Base-by-base conservation (phyloP, 2,113 vertebrate genomes). In the Haemorhous mexicanus region DNA sequence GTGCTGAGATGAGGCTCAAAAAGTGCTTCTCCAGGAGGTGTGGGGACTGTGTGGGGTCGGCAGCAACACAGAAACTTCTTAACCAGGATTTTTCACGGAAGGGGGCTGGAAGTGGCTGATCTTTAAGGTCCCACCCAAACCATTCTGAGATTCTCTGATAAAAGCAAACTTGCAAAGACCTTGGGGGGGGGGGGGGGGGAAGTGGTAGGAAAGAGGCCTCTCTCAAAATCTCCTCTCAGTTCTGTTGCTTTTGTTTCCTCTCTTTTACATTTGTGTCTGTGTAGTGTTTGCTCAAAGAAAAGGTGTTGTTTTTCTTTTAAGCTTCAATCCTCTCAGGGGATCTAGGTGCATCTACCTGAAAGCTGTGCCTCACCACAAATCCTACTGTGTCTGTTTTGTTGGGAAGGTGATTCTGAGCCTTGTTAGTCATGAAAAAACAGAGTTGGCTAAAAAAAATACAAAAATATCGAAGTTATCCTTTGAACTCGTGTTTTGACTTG, bases 381-480 rank as follows among this genome's bases (percentile, higher is more conserved):
- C n/a, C 20, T 15, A 3, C 39, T 2, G 2, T 2, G 8, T 3
- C 28, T 24, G 0, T 15, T 32, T 37, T 11, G 32, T 8, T 46
- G 33, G 37, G 63, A 84, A 73, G 83, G 47, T 44, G 61, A 53
- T 74, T 43, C 50, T 83, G 55, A 6, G 59, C 16, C 61, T 69
- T 70, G 30, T 64, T 89, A 67, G 27, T 8, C 2, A 1, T 37
- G 59, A 53, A 32, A 47, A 85, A 77, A 67, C 13, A 11, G 46
- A 75, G 21, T 16, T 66, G 32, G 11, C 18, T 13, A 10, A 84
- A 67, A 66, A 59, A 49, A 19, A 8, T 10, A n/a, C 1, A 32
- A 28, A 81, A 66, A 27, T 10, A 5, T 30, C 8, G 12, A 37
- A 21, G 9, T 75, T 89, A 33, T 35, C 19, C 33, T 75, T 43